Evolutionary conservation across 2,113 vertebrate species (phyloP).

Genomic region (Donacobius atricapilla): DNA sequence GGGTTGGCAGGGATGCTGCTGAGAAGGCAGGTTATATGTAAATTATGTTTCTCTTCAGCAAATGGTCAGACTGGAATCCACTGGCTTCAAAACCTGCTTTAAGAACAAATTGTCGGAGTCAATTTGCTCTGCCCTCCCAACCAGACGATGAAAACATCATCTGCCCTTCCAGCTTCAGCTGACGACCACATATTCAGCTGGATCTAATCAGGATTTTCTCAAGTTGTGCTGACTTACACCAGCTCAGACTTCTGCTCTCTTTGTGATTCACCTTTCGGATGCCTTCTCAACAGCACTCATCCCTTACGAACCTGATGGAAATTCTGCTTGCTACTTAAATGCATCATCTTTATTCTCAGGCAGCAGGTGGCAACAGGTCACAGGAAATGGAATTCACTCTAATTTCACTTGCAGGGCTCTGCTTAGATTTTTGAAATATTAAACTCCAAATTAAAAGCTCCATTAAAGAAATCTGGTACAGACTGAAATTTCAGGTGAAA

Average conservation of each 20-base stretch:
- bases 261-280: background rate
- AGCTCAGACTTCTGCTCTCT: background rate
- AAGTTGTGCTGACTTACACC: background rate
- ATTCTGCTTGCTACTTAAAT: background rate
- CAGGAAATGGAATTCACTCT: background rate
- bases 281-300: background rate
- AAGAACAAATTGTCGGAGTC: background rate
- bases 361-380: slow-evolving; percentile 29
- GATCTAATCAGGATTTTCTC: background rate
- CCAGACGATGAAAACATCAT: background rate
- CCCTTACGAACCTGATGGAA: background rate
- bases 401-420: background rate
- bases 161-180: background rate
- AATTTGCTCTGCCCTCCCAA: background rate
- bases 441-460: background rate
- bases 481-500: background rate
- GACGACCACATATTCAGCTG: background rate
- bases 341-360: background rate
- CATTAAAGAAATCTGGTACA: background rate
- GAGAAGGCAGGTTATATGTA: background rate
- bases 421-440: background rate
- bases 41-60: background rate
- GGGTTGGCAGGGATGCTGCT: background rate
- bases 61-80: background rate
- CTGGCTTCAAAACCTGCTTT: background rate